Percentiles rank a stretch among this genome's conserved stretches.
Conservation (phyloP, 2,888 invertebrate species). For the Biston stratarius region DNA sequence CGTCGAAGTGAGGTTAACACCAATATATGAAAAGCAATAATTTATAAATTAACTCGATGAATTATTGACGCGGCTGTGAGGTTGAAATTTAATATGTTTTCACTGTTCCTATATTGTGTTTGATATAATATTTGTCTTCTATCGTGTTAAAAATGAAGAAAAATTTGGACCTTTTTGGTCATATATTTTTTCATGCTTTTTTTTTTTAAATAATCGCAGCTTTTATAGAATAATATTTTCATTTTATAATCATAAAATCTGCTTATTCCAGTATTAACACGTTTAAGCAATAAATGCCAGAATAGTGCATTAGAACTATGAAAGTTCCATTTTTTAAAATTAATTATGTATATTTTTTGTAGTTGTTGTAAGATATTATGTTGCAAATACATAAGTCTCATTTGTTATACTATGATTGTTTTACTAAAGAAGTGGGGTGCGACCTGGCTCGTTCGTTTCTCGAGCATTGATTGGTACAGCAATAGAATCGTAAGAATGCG, state of each 20-base stretch:
- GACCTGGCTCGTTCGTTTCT: background rate
- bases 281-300: slow-evolving; percentile 47
- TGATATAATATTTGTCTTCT: slow-evolving; percentile 2
- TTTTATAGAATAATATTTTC: slow-evolving; percentile 9
- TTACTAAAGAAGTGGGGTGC: slow-evolving; percentile 43
- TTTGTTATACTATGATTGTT: slow-evolving; percentile 54
- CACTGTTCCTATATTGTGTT: slow-evolving; percentile 1
- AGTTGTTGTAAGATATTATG: slow-evolving; percentile 51
- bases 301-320: slow-evolving; percentile 42
- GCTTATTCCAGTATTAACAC: slow-evolving; percentile 59
- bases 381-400: slow-evolving; percentile 56
- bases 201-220: slow-evolving; percentile 15
- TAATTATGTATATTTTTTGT: slow-evolving; percentile 47
- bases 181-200: slow-evolving; percentile 35
- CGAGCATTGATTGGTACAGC: background rate
- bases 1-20: background rate
- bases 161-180: slow-evolving; percentile 23
- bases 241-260: slow-evolving; percentile 30
- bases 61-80: slow-evolving; percentile 26
- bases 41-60: background rate
- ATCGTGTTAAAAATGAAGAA: slow-evolving; percentile 20
- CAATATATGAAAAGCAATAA: slow-evolving; percentile 13
- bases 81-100: slow-evolving; percentile 11
- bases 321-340: slow-evolving; percentile 44
- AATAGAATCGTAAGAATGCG: no score